These are phyloP conservation scores for Lagorchestes hirsutus DNA, from an alignment of 2,797 vertebrate genomes.

Conservation along the genomic window DNA sequence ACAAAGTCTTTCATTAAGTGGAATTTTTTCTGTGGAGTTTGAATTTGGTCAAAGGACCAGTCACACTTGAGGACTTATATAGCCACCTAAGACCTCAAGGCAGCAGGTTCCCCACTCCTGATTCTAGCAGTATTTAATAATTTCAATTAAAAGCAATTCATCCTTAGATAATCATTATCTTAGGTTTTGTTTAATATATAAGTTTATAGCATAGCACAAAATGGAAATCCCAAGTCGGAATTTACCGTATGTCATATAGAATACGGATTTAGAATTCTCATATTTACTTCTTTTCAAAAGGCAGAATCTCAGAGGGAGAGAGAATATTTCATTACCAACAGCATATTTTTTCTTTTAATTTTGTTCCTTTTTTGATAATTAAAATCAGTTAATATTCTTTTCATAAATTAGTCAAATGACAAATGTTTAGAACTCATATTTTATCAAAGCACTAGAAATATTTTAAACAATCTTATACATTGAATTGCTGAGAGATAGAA, in stretches of 20 bases:
- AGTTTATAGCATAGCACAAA: not conserved
- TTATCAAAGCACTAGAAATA: not conserved
- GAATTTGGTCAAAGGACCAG: too few relatives aligned
- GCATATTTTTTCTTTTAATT: not conserved
- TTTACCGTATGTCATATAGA: not conserved
- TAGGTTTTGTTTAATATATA: not conserved
- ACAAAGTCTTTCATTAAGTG: too few relatives aligned
- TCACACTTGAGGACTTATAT: too few relatives aligned
- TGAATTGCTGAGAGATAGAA: not conserved
- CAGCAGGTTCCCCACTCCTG: too few relatives aligned
- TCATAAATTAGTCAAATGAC: not conserved
- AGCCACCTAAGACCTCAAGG: too few relatives aligned
- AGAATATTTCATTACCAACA: not conserved
- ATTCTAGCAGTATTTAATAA: not conserved
- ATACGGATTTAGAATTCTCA: not conserved
- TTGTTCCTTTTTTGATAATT: not conserved
- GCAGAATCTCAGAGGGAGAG: not conserved
- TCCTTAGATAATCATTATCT: not conserved
- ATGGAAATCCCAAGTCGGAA: not conserved
- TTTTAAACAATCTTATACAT: not conserved
- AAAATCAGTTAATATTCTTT: not conserved
- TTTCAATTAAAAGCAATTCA: not conserved
- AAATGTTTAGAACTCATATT: not conserved
- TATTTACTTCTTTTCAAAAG: not conserved
- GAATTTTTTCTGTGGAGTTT: too few relatives aligned